These are phyloP conservation scores for Lagopus muta DNA, from an alignment of 2,113 vertebrate species.

Conservation along the genomic window DNA sequence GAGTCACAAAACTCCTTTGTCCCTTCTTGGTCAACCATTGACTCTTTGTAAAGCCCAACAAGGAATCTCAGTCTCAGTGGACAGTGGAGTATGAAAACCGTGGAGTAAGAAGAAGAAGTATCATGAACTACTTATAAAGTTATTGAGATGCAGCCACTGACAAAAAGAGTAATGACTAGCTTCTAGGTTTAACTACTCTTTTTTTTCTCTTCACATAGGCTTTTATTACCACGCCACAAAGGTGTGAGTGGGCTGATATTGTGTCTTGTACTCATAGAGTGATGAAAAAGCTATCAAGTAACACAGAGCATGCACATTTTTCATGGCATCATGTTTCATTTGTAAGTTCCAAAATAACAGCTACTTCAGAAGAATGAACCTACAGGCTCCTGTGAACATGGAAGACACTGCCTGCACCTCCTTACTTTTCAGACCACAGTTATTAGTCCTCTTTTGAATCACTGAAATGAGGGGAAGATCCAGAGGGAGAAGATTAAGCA, in stretches of 20 bases:
- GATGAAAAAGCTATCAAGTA: constrained; percentile 12
- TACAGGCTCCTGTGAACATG: neutral
- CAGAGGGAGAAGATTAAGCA: neutral
- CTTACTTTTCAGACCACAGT: neutral
- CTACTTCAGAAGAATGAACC: neutral
- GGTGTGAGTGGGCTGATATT: constrained; percentile 20
- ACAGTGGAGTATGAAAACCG: neutral
- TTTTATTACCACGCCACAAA: constrained; percentile 19
- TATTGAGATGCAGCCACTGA: constrained; percentile 30
- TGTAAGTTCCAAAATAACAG: neutral
- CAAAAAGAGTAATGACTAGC: constrained; percentile 41
- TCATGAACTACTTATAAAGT: constrained; percentile 60
- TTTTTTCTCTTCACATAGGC: neutral
- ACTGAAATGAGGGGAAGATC: neutral
- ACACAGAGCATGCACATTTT: neutral
- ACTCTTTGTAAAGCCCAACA: constrained; percentile 54
- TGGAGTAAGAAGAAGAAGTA: neutral
- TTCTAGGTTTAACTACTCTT: constrained; percentile 19
- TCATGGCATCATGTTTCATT: neutral
- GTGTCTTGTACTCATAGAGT: neutral
- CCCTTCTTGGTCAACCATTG: constrained; percentile 33
- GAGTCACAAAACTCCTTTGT: constrained; percentile 67
- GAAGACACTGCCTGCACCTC: neutral
- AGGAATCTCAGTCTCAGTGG: constrained; percentile 52
- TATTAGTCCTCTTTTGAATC: neutral